Evolutionary conservation across 2,113 vertebrate species (phyloP).

Genomic region (Eubucco bourcierii): DNA sequence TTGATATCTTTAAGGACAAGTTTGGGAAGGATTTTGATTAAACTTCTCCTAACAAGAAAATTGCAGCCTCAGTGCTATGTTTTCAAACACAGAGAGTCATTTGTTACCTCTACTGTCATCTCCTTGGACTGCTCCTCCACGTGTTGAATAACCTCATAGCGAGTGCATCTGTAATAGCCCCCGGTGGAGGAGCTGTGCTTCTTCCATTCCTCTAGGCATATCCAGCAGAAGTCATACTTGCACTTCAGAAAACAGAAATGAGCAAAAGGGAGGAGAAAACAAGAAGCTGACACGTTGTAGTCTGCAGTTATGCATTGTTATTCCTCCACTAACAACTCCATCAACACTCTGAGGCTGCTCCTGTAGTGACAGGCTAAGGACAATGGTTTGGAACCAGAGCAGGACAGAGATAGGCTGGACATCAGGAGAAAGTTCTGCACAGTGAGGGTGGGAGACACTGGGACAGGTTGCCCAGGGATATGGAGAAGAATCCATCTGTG

Average conservation of each 20-base stretch:
- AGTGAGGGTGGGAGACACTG: too few relatives aligned
- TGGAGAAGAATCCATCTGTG: too few relatives aligned
- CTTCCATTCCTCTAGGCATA: slow-evolving; percentile 99
- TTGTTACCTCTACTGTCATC: slow-evolving; percentile 94
- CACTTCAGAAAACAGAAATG: slow-evolving; percentile 78
- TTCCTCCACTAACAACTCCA: not conserved
- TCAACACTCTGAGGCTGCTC: not conserved
- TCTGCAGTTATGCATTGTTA: not conserved
- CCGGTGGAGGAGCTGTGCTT: slow-evolving; percentile 99
- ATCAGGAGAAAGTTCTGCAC: too few relatives aligned
- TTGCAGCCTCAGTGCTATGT: not conserved
- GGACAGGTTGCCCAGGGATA: too few relatives aligned
- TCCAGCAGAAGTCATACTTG: slow-evolving; percentile 99
- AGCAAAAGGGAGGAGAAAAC: not conserved
- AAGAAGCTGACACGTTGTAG: not conserved
- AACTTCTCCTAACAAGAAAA: not conserved
- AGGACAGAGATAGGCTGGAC: too few relatives aligned
- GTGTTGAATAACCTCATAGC: slow-evolving; percentile 96
- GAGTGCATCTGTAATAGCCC: slow-evolving; percentile 97
- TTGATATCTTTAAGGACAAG: not conserved
- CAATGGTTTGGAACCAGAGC: too few relatives aligned
- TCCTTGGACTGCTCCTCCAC: slow-evolving; percentile 97
- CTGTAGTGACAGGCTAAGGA: not conserved
- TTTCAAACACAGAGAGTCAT: not conserved
- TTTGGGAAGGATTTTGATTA: not conserved